Conservation (phyloP, 2,113 vertebrate species). For the Sapajus apella region DNA sequence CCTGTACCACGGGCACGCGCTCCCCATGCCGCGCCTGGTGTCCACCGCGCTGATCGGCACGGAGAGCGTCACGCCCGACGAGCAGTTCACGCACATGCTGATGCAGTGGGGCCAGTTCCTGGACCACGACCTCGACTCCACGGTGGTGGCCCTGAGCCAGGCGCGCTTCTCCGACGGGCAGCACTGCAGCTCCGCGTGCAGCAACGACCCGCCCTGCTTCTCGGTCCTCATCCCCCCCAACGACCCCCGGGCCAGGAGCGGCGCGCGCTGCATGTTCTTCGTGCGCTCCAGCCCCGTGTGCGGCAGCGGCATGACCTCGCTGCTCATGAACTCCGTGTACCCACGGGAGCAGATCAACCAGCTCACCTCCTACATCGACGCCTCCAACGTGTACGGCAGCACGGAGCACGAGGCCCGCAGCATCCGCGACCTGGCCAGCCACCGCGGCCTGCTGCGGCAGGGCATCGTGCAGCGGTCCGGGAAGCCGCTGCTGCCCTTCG, state of each 20-base stretch:
- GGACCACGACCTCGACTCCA: slow-evolving; percentile 97
- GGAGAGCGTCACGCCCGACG: slow-evolving; percentile 93
- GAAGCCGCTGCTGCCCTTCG: slow-evolving; percentile 96
- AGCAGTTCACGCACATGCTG: slow-evolving; percentile 96
- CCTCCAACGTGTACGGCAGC: slow-evolving; percentile 97
- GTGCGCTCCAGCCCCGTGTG: slow-evolving; percentile 98
- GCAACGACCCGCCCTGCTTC: slow-evolving; percentile 96
- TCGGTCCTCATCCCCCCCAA: slow-evolving; percentile 94
- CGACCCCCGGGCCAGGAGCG: slow-evolving; percentile 88
- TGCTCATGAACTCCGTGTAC: slow-evolving; percentile 98
- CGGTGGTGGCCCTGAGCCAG: slow-evolving; percentile 95
- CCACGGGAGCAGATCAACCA: slow-evolving; percentile 99
- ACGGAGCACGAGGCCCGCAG: slow-evolving; percentile 93
- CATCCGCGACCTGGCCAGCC: slow-evolving; percentile 94
- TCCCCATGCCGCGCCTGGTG: slow-evolving; percentile 94
- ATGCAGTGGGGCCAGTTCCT: slow-evolving; percentile 99
- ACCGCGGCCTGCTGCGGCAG: slow-evolving; percentile 94
- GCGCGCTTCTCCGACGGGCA: slow-evolving; percentile 97
- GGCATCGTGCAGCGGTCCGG: slow-evolving; percentile 97
- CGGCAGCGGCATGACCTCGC: slow-evolving; percentile 97
- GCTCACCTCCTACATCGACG: slow-evolving; percentile 96
- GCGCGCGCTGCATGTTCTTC: slow-evolving; percentile 97
- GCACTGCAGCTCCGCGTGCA: slow-evolving; percentile 93
- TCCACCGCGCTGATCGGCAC: slow-evolving; percentile 96
- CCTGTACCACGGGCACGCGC: slow-evolving; percentile 87